Percentiles rank a stretch among this genome's conserved stretches.
These are phyloP conservation scores for Athalia rosae DNA, from an alignment of 2,888 invertebrate species.

Conservation along the genomic window DNA sequence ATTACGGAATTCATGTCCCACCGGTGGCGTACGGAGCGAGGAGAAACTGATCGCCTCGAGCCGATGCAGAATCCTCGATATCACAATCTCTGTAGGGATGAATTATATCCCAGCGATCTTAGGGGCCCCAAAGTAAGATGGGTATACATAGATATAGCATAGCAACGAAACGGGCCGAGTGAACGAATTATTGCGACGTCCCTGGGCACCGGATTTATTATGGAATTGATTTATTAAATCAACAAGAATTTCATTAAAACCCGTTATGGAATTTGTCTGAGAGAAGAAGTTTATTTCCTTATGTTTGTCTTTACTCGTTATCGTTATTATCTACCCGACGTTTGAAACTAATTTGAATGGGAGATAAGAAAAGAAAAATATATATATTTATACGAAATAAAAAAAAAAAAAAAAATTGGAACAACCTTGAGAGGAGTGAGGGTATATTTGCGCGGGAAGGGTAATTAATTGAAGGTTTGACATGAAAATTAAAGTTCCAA, in stretches of 20 bases:
- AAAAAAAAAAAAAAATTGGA: no score
- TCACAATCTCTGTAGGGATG: constrained; percentile 18
- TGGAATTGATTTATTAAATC: constrained; percentile 30
- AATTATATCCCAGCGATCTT: constrained; percentile 3
- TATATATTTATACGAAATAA: no score
- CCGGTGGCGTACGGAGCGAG: no score
- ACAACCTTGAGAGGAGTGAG: no score
- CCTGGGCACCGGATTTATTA: constrained; percentile 6
- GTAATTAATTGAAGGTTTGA: background rate
- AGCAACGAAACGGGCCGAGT: background rate
- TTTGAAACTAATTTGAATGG: background rate
- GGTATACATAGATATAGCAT: no score
- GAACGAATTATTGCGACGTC: constrained; percentile 19
- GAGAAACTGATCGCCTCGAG: background rate
- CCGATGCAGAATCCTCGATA: background rate
- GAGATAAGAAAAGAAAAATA: no score
- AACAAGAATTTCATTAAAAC: constrained; percentile 11
- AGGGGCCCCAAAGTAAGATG: background rate
- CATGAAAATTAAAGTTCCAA: background rate
- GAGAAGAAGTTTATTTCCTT: constrained; percentile 9
- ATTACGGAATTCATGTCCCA: no score
- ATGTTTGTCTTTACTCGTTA: background rate
- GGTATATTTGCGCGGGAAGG: no score
- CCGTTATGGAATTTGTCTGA: background rate
- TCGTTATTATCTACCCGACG: background rate